These are phyloP conservation scores for Sterrhoptilus dennistouni DNA, from an alignment of 2,113 vertebrate species.

Conservation along the genomic window DNA sequence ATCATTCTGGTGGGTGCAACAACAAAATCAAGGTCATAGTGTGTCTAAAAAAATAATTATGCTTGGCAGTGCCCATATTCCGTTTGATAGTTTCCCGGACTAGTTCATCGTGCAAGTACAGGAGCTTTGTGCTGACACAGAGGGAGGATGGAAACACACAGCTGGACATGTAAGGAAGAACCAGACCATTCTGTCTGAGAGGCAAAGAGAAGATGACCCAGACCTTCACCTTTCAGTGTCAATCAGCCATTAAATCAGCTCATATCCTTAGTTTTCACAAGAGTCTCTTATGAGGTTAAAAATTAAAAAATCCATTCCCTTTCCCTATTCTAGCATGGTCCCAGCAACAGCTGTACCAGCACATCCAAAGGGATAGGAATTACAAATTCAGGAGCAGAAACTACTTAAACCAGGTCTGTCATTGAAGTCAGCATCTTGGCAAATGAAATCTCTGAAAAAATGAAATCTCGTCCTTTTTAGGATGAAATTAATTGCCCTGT, in stretches of 20 bases:
- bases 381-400: not conserved
- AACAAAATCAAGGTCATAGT: not conserved
- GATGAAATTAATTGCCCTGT: not conserved
- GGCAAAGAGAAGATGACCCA: not conserved
- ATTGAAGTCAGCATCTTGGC: not conserved
- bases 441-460: conserved; percentile 1
- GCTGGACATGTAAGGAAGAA: not conserved
- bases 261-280: not conserved
- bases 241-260: not conserved
- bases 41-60: not conserved
- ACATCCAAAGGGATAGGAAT: not conserved
- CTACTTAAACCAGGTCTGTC: not conserved
- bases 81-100: not conserved
- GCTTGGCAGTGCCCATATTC: not conserved
- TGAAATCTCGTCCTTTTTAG: not conserved
- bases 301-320: not conserved
- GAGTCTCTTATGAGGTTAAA: not conserved
- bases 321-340: not conserved
- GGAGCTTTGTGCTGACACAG: not conserved
- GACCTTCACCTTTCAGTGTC: not conserved
- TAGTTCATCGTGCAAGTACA: not conserved
- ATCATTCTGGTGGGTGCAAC: not conserved
- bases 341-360: not conserved
- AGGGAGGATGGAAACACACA: not conserved
- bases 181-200: not conserved